phyloP scores from a whole-genome alignment of 1,140 invertebrate species.

The Panonychus citri region DNA sequence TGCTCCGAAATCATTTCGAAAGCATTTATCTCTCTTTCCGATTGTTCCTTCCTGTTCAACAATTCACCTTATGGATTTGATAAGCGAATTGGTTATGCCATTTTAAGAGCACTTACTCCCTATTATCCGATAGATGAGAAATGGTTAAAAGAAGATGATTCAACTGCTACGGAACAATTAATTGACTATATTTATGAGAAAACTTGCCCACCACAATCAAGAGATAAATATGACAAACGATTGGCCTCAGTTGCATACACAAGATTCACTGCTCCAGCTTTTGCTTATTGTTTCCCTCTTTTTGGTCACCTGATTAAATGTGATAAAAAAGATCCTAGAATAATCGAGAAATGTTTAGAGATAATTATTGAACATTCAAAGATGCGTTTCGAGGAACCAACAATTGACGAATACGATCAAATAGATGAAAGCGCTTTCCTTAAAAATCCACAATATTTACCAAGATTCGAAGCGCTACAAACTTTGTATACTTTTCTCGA shows the following conservation, averaged over 20 bases:
- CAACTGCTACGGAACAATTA: constrained; percentile 23
- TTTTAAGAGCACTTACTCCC: constrained; percentile 44
- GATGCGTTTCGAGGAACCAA: constrained; percentile 26
- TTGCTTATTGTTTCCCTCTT: constrained; percentile 60
- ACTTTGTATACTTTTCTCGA: constrained; percentile 55
- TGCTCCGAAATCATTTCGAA: constrained; percentile 25
- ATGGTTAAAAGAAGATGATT: constrained; percentile 49
- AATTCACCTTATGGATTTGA: constrained; percentile 18
- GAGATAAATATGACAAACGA: constrained; percentile 15
- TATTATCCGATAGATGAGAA: constrained; percentile 45
- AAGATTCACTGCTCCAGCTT: constrained; percentile 39
- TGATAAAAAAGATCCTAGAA: constrained; percentile 15
- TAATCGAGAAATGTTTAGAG: constrained; percentile 30
- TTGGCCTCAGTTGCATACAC: constrained; percentile 14
- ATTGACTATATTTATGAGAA: constrained; percentile 21
- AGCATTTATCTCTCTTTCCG: constrained; percentile 33
- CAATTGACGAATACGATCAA: constrained; percentile 8
- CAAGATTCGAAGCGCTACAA: constrained; percentile 51
- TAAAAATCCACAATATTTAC: constrained; percentile 44
- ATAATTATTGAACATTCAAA: constrained; percentile 46
- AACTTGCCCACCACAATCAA: constrained; percentile 30
- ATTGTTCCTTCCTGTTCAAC: constrained; percentile 8
- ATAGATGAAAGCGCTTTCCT: constrained; percentile 18
- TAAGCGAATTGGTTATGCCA: constrained; percentile 37
- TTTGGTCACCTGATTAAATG: constrained; percentile 37